Evolutionary conservation across 2,888 invertebrate genomes (phyloP).

Genomic region (Lasioglossum calceatum): DNA sequence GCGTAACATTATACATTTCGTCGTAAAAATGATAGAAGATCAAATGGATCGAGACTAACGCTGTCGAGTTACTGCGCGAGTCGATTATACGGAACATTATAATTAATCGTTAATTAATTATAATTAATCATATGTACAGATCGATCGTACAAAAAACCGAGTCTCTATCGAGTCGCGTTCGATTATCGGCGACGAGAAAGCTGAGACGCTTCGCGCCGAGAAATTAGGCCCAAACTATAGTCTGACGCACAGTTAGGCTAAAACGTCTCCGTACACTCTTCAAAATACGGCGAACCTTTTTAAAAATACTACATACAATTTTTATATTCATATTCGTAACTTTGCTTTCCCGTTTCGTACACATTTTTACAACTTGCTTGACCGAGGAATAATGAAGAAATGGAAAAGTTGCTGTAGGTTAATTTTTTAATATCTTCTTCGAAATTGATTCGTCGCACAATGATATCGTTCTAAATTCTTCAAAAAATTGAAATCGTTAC

Average conservation of each 20-base stretch:
- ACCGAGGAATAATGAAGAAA: too few relatives aligned
- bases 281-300: background rate
- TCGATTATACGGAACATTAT: conserved; percentile 18
- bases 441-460: background rate
- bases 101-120: background rate
- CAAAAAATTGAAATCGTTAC: background rate
- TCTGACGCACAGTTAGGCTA: conserved; percentile 1
- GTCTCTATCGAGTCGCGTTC: conserved; percentile 10
- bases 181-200: background rate
- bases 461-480: background rate
- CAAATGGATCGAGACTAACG: background rate
- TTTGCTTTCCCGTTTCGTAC: too few relatives aligned
- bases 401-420: too few relatives aligned
- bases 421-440: background rate
- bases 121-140: conserved; percentile 11
- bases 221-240: conserved; percentile 40
- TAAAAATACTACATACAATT: background rate
- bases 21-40: conserved; percentile 1
- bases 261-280: conserved; percentile 6
- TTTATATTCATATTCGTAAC: too few relatives aligned
- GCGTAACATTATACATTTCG: background rate
- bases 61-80: conserved; percentile 8
- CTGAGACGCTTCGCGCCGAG: background rate
- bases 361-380: too few relatives aligned
- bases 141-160: conserved; percentile 37